Evolutionary conservation across 1,140 invertebrate species (phyloP).

Genomic region (Zaprionus africanus): DNA sequence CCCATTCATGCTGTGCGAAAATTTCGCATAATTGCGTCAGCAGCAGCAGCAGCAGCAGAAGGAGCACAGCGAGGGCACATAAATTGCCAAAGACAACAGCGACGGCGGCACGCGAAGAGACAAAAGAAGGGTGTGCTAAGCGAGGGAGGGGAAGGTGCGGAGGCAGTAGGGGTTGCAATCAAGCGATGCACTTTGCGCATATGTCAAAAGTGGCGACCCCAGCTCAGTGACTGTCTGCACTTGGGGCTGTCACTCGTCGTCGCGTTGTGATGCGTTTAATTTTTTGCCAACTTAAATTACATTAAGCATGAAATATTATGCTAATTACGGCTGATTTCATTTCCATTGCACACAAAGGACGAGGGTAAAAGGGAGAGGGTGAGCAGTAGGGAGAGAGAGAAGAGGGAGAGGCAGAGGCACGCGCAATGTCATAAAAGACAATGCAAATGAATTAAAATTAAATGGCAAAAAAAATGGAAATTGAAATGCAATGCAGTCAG

Average conservation of each 20-base stretch:
- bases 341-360: conserved; percentile 50
- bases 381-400: not conserved
- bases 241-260: conserved; percentile 69
- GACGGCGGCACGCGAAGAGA: conserved; percentile 39
- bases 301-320: conserved; percentile 84
- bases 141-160: not conserved
- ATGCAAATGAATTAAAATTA: conserved; percentile 82
- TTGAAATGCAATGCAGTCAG: conserved; percentile 73
- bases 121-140: not conserved
- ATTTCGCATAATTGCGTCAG: conserved; percentile 80
- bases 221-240: conserved; percentile 27
- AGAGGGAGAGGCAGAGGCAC: not conserved
- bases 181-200: conserved; percentile 74
- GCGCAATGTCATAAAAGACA: conserved; percentile 61
- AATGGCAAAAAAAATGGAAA: conserved; percentile 71
- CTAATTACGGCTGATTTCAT: conserved; percentile 83
- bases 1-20: conserved; percentile 69
- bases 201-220: conserved; percentile 55
- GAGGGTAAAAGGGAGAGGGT: not conserved
- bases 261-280: conserved; percentile 35
- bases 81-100: conserved; percentile 78
- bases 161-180: conserved; percentile 48
- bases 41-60: not conserved
- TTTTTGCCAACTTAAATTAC: conserved; percentile 79
- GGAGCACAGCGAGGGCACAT: conserved; percentile 47